Evolutionary conservation across 1,140 invertebrate species (phyloP).

Genomic region (Vanessa atalanta): DNA sequence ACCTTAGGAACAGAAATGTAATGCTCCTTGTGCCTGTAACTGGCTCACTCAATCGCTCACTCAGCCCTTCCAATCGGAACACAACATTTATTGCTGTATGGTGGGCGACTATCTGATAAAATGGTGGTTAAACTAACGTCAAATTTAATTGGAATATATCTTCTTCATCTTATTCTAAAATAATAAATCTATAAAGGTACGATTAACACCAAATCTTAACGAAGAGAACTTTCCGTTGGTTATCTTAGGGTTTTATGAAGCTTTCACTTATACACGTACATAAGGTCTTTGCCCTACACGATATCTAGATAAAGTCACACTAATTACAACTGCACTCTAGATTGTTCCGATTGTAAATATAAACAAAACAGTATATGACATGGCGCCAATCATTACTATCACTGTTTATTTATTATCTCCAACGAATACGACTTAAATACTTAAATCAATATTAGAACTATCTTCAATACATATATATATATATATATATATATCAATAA

Average conservation of each 20-base stretch:
- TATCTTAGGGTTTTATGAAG: not conserved
- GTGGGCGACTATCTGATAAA: too few species aligned
- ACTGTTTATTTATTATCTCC: constrained; percentile 11
- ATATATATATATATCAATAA: not conserved
- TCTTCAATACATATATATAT: not conserved
- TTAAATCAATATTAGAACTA: constrained; percentile 14
- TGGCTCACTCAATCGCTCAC: too few species aligned
- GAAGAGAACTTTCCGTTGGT: too few species aligned
- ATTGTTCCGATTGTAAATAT: constrained; percentile 11
- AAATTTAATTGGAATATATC: too few species aligned
- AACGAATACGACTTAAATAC: constrained; percentile 1
- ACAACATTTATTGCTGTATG: too few species aligned
- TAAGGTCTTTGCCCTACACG: not conserved
- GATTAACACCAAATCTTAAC: too few species aligned
- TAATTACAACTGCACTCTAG: constrained; percentile 15
- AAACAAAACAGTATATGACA: constrained; percentile 13
- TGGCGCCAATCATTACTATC: constrained; percentile 18
- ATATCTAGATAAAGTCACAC: constrained; percentile 6
- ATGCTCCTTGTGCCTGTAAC: too few species aligned
- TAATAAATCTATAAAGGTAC: too few species aligned
- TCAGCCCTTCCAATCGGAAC: too few species aligned
- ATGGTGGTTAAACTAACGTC: too few species aligned
- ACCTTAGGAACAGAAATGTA: too few species aligned
- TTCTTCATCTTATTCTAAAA: too few species aligned
- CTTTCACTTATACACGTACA: not conserved